These are phyloP conservation scores for Anser cygnoides DNA, from an alignment of 2,113 vertebrate species.

Conservation along the genomic window DNA sequence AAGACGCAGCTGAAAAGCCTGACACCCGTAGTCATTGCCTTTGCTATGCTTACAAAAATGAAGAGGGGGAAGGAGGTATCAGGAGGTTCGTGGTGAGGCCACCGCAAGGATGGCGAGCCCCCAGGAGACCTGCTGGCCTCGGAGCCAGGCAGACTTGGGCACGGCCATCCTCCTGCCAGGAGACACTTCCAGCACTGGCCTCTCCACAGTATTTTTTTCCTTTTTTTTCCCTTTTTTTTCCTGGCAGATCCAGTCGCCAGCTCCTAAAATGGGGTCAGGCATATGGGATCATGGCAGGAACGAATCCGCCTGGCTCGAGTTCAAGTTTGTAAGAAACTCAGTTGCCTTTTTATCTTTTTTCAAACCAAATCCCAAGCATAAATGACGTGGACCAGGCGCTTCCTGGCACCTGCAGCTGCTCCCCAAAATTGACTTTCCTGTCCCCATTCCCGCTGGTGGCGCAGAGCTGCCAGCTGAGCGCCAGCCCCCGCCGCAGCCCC, in stretches of 20 bases:
- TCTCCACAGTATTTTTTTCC: background rate
- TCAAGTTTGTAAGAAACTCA: background rate
- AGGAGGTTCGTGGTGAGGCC: background rate
- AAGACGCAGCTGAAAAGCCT: background rate
- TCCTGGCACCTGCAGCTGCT: conserved; percentile 61
- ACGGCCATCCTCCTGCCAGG: background rate
- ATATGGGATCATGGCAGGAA: conserved; percentile 37
- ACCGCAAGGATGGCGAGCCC: background rate
- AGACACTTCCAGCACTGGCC: background rate
- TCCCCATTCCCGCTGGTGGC: background rate
- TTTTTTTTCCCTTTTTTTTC: background rate
- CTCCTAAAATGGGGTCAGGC: conserved; percentile 43
- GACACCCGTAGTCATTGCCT: background rate
- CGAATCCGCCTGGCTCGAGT: background rate
- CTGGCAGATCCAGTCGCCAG: background rate
- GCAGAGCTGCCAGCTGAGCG: conserved; percentile 41
- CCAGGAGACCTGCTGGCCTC: background rate
- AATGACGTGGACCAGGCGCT: background rate
- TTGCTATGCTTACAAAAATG: background rate
- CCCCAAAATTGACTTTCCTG: conserved; percentile 24
- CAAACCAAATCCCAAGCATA: conserved; percentile 1
- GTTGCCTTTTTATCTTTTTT: background rate
- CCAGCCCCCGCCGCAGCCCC: background rate
- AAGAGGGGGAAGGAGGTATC: background rate
- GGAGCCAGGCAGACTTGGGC: rapidly evolving